Evolutionary conservation across 2,797 vertebrate species (phyloP).

Genomic region (Gorsachius magnificus): DNA sequence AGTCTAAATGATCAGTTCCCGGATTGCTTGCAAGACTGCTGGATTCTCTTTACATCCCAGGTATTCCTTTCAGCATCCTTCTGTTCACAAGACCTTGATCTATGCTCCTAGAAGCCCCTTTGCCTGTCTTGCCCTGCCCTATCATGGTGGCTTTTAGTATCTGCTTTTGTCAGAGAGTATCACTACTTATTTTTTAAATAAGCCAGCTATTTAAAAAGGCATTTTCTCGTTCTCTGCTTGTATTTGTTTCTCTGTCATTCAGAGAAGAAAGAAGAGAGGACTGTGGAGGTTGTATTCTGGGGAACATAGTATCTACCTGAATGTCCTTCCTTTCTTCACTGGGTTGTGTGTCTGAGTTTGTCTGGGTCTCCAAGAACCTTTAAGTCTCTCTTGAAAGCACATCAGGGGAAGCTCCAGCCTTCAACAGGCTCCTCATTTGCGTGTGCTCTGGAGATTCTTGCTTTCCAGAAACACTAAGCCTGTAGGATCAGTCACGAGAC

Average conservation of each 20-base stretch:
- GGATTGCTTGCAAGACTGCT: not conserved
- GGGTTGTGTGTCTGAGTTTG: not conserved
- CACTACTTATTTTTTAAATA: not conserved
- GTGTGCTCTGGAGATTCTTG: rapidly evolving
- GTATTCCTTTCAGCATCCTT: not conserved
- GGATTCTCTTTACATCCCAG: not conserved
- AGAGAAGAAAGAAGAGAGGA: not conserved
- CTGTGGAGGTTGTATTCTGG: not conserved
- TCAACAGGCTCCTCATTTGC: not conserved
- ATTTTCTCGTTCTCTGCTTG: not conserved
- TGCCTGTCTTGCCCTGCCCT: not conserved
- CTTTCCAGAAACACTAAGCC: not conserved
- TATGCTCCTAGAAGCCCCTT: not conserved
- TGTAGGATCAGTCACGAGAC: not conserved
- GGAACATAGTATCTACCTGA: not conserved
- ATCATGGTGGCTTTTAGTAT: not conserved
- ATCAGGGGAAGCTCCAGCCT: not conserved
- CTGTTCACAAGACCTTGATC: not conserved
- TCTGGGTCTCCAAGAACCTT: not conserved
- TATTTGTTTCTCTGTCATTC: not conserved
- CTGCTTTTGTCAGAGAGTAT: not conserved
- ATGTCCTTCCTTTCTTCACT: not conserved
- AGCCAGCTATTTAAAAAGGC: not conserved
- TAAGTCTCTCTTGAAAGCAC: not conserved
- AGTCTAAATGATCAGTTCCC: not conserved